Evolutionary conservation across 2,888 invertebrate genomes (phyloP).

Genomic region (Drosophila paucipuncta): DNA sequence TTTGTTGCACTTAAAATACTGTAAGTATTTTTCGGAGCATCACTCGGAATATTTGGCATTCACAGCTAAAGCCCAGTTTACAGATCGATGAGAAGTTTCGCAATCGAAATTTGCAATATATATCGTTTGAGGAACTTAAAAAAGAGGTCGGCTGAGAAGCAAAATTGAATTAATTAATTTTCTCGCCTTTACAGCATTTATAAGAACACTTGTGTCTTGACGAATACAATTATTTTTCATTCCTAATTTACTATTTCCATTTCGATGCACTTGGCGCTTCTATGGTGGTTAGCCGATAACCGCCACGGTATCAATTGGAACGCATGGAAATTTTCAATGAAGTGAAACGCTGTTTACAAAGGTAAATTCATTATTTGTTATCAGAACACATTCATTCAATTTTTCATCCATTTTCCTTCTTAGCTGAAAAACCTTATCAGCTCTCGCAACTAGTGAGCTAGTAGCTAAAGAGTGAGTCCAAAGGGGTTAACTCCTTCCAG

Average conservation of each 20-base stretch:
- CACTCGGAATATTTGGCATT: background rate
- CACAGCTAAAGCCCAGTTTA: background rate
- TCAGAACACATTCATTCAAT: background rate
- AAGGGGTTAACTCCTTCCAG: background rate
- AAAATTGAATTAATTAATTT: background rate
- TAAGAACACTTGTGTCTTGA: background rate
- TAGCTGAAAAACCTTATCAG: too few species aligned
- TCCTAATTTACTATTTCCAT: background rate
- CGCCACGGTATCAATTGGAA: background rate
- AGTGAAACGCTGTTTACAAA: background rate
- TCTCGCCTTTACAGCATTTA: background rate
- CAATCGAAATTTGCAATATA: background rate
- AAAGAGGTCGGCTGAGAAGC: background rate
- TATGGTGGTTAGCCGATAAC: background rate
- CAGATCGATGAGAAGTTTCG: background rate
- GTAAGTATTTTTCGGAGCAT: background rate
- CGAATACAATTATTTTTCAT: background rate
- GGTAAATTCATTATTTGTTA: background rate
- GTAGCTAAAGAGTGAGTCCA: too few species aligned
- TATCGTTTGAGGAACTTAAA: background rate
- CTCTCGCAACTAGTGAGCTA: too few species aligned
- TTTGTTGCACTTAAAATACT: background rate
- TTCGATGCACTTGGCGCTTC: background rate
- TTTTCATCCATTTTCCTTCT: background rate
- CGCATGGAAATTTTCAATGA: background rate